These are phyloP conservation scores for Polyommatus iphigenia DNA, from an alignment of 2,888 invertebrate genomes.

Conservation along the genomic window DNA sequence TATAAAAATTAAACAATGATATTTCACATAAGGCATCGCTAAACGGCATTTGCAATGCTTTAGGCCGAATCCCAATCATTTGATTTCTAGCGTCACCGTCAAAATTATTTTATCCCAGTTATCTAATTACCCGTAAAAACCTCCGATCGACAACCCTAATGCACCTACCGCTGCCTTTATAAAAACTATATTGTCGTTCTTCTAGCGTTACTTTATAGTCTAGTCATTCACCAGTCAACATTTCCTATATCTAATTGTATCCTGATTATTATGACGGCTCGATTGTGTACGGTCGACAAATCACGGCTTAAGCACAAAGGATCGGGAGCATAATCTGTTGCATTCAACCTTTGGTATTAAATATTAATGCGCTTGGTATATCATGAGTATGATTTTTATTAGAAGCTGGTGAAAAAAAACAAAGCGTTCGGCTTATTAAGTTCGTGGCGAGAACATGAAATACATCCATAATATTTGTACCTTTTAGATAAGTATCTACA, in stretches of 20 bases:
- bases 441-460: too few relatives aligned
- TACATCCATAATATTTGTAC: too few relatives aligned
- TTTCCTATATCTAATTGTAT: slow-evolving; percentile 24
- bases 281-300: slow-evolving; percentile 30
- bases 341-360: background rate
- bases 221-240: slow-evolving; percentile 22
- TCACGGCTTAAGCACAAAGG: slow-evolving; percentile 29
- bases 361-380: background rate
- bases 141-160: background rate
- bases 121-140: background rate
- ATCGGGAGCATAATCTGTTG: slow-evolving; percentile 20
- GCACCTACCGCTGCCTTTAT: background rate
- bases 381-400: background rate
- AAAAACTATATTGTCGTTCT: slow-evolving; percentile 28
- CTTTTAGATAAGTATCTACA: too few relatives aligned
- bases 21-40: too few relatives aligned
- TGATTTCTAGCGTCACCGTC: too few relatives aligned
- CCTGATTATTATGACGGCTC: slow-evolving; percentile 1
- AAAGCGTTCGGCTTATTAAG: background rate
- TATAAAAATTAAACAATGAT: too few relatives aligned
- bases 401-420: background rate
- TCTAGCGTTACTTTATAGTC: slow-evolving; percentile 6
- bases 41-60: too few relatives aligned
- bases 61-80: too few relatives aligned
- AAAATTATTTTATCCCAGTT: too few relatives aligned